These are phyloP conservation scores for Ricordea florida DNA, from an alignment of 92 coral and sea anemone species.

Conservation along the genomic window DNA sequence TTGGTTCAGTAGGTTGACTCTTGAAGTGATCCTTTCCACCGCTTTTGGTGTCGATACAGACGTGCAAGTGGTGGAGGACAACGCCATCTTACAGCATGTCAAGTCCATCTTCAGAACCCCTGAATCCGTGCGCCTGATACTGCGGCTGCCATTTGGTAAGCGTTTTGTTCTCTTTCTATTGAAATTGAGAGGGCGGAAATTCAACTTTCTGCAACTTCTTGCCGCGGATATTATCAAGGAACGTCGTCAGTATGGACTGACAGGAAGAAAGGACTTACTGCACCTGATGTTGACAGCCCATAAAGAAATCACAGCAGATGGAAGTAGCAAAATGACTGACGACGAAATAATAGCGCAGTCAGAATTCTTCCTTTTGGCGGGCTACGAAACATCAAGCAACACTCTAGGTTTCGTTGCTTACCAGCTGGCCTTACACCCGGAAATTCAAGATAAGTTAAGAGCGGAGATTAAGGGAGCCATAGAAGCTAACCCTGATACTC, in stretches of 20 bases:
- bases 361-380: constrained; percentile 44
- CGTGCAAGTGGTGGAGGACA: constrained; percentile 41
- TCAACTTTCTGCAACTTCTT: background rate
- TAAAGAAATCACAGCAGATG: constrained; percentile 50
- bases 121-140: background rate
- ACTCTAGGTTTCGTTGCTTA: constrained; percentile 15
- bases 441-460: constrained; percentile 38
- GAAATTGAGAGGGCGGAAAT: background rate
- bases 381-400: constrained; percentile 54
- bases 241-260: constrained; percentile 36
- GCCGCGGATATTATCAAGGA: constrained; percentile 39
- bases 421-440: constrained; percentile 31
- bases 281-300: constrained; percentile 65
- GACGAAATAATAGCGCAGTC: constrained; percentile 54
- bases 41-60: constrained; percentile 61
- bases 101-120: constrained; percentile 19
- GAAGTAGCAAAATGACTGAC: constrained; percentile 35
- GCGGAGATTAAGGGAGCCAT: constrained; percentile 7
- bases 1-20: constrained; percentile 62
- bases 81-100: constrained; percentile 16
- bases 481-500: constrained; percentile 29
- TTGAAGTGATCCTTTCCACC: constrained; percentile 63
- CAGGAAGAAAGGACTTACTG: constrained; percentile 58
- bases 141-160: constrained; percentile 35
- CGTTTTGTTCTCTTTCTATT: background rate